Evolutionary conservation across 2,113 vertebrate genomes (phyloP).

Genomic region (Drymodes brunneopygia): DNA sequence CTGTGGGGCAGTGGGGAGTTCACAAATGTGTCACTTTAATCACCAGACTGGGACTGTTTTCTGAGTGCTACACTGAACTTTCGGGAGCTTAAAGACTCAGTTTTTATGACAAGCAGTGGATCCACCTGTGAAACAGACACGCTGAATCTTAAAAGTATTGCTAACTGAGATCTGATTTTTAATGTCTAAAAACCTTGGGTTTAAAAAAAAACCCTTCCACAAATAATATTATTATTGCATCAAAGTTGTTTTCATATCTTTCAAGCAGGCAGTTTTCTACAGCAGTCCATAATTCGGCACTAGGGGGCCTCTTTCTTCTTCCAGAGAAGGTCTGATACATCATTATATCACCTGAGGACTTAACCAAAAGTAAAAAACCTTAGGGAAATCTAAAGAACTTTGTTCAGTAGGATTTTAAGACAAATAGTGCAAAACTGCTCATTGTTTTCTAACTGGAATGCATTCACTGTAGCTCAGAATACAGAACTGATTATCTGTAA

Average conservation of each 20-base stretch:
- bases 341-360: not conserved
- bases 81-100: not conserved
- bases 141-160: not conserved
- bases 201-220: not conserved
- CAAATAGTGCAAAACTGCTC: not conserved
- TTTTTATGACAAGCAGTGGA: not conserved
- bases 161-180: not conserved
- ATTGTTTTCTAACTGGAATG: not conserved
- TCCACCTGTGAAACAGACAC: not conserved
- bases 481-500: not conserved
- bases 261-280: not conserved
- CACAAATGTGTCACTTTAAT: not conserved
- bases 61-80: not conserved
- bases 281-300: not conserved
- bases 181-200: not conserved
- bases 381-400: not conserved
- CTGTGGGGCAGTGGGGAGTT: not conserved
- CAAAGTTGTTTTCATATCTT: not conserved
- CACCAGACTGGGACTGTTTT: not conserved
- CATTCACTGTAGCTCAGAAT: not conserved
- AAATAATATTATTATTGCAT: not conserved
- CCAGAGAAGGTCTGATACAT: not conserved
- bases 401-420: not conserved
- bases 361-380: not conserved
- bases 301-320: slow-evolving; percentile 34